Percentiles rank a stretch among this genome's conserved stretches.
These are phyloP conservation scores for Trissoscelio sp. DNA, from an alignment of 2,888 invertebrate genomes.

Conservation along the genomic window DNA sequence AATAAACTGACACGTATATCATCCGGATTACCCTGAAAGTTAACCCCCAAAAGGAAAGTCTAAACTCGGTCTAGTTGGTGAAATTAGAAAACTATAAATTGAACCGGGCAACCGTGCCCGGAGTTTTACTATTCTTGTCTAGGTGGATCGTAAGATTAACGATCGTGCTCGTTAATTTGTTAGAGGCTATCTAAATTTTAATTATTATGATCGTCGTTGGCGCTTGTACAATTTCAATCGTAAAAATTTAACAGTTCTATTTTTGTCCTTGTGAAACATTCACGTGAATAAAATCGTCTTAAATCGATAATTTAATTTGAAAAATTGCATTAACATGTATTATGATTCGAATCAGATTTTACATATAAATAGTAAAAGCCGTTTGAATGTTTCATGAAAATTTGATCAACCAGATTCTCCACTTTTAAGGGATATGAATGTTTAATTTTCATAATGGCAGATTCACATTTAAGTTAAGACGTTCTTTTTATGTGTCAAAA, in stretches of 20 bases:
- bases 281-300: no score
- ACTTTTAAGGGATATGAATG: constrained; percentile 11
- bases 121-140: constrained; percentile 18
- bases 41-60: constrained; percentile 14
- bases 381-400: neutral
- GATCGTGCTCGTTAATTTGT: constrained; percentile 18
- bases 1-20: constrained; percentile 23
- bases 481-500: constrained; percentile 12
- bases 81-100: constrained; percentile 57
- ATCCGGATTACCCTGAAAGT: constrained; percentile 35
- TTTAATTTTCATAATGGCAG: constrained; percentile 18
- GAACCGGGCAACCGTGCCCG: neutral
- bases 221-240: constrained; percentile 11
- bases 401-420: constrained; percentile 9
- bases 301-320: neutral
- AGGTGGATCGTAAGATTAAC: constrained; percentile 19
- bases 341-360: neutral
- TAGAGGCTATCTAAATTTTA: constrained; percentile 21
- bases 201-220: constrained; percentile 25
- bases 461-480: constrained; percentile 9
- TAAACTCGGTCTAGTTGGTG: constrained; percentile 26
- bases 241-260: constrained; percentile 13
- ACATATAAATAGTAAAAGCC: neutral
- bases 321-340: neutral
- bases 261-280: no score